A percentile compares a stretch with the other conserved stretches of the same genome.
Evolutionary conservation across 2,113 vertebrate species (phyloP).

Genomic region (Rana temporaria): DNA sequence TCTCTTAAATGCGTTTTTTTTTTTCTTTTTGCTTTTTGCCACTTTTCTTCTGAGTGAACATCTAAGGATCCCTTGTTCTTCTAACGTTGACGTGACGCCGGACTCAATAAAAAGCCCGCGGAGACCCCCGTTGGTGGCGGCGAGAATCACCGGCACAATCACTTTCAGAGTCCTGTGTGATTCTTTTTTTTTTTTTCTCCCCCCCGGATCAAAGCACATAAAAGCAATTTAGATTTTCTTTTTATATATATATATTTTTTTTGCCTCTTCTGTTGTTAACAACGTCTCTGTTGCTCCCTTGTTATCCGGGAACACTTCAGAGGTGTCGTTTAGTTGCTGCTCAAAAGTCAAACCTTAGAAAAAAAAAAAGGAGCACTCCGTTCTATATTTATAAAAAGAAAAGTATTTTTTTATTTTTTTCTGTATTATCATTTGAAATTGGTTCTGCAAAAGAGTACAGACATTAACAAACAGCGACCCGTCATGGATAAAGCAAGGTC

Average conservation of each 20-base stretch:
- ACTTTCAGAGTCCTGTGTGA: not conserved
- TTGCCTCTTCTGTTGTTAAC: not conserved
- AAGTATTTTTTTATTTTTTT: too few species aligned
- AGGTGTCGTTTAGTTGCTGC: conserved; percentile 17
- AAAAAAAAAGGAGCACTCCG: not conserved
- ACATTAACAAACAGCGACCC: too few species aligned
- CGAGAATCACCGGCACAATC: conserved; percentile 33
- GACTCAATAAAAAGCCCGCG: conserved; percentile 21
- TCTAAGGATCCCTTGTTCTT: conserved; percentile 50
- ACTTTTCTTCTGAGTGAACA: conserved; percentile 34
- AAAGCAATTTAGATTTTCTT: conserved; percentile 35
- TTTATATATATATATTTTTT: conserved; percentile 8
- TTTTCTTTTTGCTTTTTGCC: not conserved
- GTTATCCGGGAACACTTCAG: conserved; percentile 29
- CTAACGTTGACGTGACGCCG: conserved; percentile 1
- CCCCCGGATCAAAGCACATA: conserved; percentile 37
- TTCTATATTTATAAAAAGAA: too few species aligned
- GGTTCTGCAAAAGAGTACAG: too few species aligned
- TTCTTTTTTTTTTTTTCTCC: conserved; percentile 27
- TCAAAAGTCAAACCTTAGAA: conserved; percentile 32
- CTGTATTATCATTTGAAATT: too few species aligned
- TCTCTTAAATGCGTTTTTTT: conserved; percentile 6
- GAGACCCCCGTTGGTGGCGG: conserved; percentile 12
- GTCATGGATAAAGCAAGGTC: too few species aligned
- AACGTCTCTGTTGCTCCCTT: conserved; percentile 3